Base-by-base conservation (phyloP, 2,888 invertebrate genomes). In the Caenorhabditis drosophilae region DNA sequence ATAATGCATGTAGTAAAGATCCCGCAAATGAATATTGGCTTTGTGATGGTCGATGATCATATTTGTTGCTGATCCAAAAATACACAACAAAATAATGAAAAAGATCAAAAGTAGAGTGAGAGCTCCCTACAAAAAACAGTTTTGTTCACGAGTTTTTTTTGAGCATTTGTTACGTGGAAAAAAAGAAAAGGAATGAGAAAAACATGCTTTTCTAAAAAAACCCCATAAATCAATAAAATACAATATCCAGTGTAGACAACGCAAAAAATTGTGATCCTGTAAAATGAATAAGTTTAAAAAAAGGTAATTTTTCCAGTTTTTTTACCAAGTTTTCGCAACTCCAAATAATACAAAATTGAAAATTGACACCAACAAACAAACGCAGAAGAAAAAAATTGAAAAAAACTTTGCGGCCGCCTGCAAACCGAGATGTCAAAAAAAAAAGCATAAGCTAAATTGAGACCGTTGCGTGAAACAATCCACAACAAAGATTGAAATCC, bases 391-490 rank as follows among this genome's bases (percentile, higher is more conserved):
- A 12, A 54, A 35, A 38, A 67, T 44, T 16, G 67, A 26, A 20
- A 70, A 67, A 23, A 68, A 45, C 15, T 63, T 57, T 15, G 70
- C 70, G 15, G 66, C 67, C 11, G 51, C 55, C 70, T 70, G 41
- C 45, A 69, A 44, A 16, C 15, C 16, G 22, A 18, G n/a, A 20
- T 20, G 20, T 40, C 25, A 6, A 25, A 15, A 23, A 15, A 3
- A 2, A 26, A 25, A 6, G 3, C n/a, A 23, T 23, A 1, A 35
- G 1, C 23, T 15, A n/a, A 48, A 48, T 11, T 35, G 7, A 12
- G 44, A 68, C 68, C 16, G 66, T 57, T 11, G 66, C 45, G 35
- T 70, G 70, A 38, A 46, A 50, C 11, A 62, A 20, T 18, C 67
- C 67, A n/a, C 60, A 67, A 44, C 70, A 70, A 23, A 62, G 48